Evolutionary conservation across 2,888 invertebrate species (phyloP).

Genomic region (Spialia ferax): DNA sequence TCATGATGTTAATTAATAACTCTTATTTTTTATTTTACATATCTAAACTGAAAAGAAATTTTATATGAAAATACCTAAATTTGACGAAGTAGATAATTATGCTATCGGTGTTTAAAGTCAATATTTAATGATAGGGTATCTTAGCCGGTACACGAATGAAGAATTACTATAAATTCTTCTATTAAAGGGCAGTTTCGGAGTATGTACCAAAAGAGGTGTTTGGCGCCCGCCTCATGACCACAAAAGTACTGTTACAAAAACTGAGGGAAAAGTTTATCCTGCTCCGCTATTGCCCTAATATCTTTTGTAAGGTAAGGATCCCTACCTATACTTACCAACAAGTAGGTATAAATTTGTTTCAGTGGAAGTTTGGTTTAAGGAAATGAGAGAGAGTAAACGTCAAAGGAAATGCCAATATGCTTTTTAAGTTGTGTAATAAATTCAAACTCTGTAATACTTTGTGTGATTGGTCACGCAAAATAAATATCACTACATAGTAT

Average conservation of each 20-base stretch:
- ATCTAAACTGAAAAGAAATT: too few species aligned
- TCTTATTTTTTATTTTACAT: too few species aligned
- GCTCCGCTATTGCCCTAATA: background rate
- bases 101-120: background rate
- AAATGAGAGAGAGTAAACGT: too few species aligned
- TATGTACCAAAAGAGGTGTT: too few species aligned
- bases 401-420: too few species aligned
- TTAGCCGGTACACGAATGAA: background rate
- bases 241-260: background rate
- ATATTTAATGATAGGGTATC: background rate
- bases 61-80: too few species aligned
- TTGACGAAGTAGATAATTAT: background rate
- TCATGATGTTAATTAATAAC: background rate
- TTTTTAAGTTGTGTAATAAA: too few species aligned
- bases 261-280: background rate
- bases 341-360: slow-evolving; percentile 16
- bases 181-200: too few species aligned
- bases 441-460: too few species aligned
- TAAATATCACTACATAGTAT: too few species aligned
- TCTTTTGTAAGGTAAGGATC: background rate
- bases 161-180: background rate
- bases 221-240: too few species aligned
- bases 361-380: slow-evolving; percentile 20
- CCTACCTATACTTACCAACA: background rate
- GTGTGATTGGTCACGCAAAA: too few species aligned